Evolutionary conservation across 2,888 invertebrate genomes (phyloP).

Genomic region (Incurvaria masculella): DNA sequence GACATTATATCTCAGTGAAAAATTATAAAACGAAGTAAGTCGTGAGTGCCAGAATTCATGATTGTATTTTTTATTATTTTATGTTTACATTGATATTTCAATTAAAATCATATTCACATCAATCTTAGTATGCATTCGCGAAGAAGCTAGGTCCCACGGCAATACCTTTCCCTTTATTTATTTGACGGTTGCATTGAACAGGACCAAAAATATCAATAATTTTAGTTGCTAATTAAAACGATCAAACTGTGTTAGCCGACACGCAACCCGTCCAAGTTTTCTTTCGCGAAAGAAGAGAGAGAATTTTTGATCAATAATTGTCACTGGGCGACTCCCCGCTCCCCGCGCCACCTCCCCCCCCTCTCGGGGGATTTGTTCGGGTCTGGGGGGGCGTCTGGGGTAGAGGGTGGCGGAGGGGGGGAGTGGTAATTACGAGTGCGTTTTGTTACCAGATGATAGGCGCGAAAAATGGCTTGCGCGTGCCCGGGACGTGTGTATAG

Average conservation of each 20-base stretch:
- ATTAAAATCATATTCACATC: no score
- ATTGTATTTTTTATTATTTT: no score
- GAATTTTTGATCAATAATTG: slow-evolving; percentile 70
- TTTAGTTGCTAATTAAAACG: slow-evolving; percentile 53
- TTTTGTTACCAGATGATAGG: slow-evolving; percentile 59
- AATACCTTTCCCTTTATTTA: no score
- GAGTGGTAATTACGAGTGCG: slow-evolving; percentile 57
- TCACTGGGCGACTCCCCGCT: slow-evolving; percentile 56
- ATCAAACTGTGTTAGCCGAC: slow-evolving; percentile 46
- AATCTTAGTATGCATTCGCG: no score
- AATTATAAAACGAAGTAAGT: no score
- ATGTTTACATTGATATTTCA: no score
- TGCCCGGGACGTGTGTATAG: slow-evolving; percentile 31
- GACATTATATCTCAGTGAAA: no score
- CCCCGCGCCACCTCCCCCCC: not conserved
- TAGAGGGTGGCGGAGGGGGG: slow-evolving; percentile 23
- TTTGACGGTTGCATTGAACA: no score
- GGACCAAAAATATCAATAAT: no score
- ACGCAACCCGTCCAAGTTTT: slow-evolving; percentile 59
- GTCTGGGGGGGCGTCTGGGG: slow-evolving; percentile 20
- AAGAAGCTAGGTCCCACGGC: no score
- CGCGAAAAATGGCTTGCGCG: slow-evolving; percentile 58
- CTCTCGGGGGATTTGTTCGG: slow-evolving; percentile 22
- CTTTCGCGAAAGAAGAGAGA: slow-evolving; percentile 61
- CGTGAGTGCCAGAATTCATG: no score